Percentiles rank a stretch among this genome's conserved stretches.
Conservation (phyloP, 2,888 invertebrate species). For the Aporophyla lueneburgensis region DNA sequence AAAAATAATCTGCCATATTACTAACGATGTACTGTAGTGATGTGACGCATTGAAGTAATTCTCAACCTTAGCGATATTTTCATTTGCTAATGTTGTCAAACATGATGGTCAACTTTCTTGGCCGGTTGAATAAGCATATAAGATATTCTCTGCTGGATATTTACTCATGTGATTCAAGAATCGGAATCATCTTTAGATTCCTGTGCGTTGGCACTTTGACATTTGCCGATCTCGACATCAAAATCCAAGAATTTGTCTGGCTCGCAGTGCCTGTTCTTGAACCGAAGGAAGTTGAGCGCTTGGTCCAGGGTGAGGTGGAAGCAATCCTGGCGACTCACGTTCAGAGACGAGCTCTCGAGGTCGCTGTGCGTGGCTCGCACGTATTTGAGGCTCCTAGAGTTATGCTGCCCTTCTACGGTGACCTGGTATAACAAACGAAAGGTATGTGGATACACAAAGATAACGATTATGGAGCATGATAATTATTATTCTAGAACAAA, state of each 20-base stretch:
- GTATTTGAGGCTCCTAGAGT: conserved; percentile 79
- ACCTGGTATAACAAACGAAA: conserved; percentile 71
- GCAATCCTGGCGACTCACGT: conserved; percentile 83
- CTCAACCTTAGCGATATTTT: neutral
- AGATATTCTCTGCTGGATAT: conserved; percentile 14
- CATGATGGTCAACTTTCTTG: neutral
- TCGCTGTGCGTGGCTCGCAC: conserved; percentile 84
- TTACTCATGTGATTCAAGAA: conserved; percentile 57
- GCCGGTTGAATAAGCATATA: neutral
- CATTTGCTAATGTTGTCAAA: neutral
- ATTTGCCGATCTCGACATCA: conserved; percentile 73
- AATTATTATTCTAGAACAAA: neutral
- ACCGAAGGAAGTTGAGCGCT: conserved; percentile 82
- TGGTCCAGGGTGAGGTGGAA: conserved; percentile 85
- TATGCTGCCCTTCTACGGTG: conserved; percentile 79
- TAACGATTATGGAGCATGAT: neutral
- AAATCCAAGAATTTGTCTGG: conserved; percentile 78
- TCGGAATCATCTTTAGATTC: conserved; percentile 70
- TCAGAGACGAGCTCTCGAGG: conserved; percentile 80
- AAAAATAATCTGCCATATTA: conserved; percentile 13
- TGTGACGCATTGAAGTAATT: neutral
- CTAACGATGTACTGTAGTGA: neutral
- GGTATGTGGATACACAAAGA: neutral
- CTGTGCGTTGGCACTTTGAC: conserved; percentile 58
- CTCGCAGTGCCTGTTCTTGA: conserved; percentile 80